phyloP scores from a whole-genome alignment of 2,113 vertebrate genomes.

The Heteronetta atricapilla region DNA sequence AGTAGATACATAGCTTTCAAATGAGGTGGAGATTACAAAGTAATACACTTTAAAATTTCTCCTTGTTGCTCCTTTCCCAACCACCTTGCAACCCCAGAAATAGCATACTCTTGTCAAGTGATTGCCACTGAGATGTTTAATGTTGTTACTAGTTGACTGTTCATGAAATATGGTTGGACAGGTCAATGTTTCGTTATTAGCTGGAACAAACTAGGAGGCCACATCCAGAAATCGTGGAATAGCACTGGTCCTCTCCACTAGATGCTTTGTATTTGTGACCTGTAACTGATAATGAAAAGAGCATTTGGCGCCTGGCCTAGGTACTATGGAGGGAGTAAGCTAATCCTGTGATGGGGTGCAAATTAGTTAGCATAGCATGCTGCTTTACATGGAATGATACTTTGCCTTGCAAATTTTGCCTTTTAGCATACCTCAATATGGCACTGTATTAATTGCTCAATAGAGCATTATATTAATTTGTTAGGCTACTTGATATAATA shows the following conservation, averaged over 20 bases:
- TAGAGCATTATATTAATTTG: neutral
- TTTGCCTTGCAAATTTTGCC: neutral
- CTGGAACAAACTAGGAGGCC: neutral
- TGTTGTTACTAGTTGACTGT: neutral
- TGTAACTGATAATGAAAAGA: neutral
- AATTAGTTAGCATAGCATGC: neutral
- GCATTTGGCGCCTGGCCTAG: neutral
- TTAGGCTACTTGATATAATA: neutral
- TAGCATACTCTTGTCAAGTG: neutral
- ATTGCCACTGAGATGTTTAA: neutral
- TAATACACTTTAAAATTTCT: neutral
- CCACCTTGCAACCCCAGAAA: neutral
- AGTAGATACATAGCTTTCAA: neutral
- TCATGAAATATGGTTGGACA: neutral
- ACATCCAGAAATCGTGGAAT: neutral
- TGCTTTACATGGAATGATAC: neutral
- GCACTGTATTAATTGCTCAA: neutral
- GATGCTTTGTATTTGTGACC: neutral
- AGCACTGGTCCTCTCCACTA: neutral
- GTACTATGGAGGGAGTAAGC: neutral
- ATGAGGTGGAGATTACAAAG: neutral
- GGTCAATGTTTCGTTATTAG: neutral
- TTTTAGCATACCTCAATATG: neutral
- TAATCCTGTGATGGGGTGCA: neutral
- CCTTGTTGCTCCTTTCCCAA: neutral